Base-by-base conservation (phyloP, 2,888 invertebrate species). In the Actias luna region DNA sequence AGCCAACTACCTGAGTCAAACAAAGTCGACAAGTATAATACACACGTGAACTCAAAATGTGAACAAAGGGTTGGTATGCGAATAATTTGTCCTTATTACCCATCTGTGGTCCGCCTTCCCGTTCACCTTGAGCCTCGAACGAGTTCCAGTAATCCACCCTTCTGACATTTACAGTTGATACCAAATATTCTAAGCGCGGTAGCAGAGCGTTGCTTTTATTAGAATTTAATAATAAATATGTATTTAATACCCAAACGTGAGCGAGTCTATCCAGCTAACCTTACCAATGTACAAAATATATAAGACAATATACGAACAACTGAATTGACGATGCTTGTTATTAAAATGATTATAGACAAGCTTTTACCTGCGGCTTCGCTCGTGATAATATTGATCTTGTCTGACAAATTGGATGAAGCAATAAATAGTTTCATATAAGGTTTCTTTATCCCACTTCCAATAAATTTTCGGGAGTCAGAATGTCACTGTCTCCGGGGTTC, bases 51-150 rank as follows among this genome's bases (percentile, higher is more conserved):
- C 85, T 81, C 83, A 77, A 79, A 79, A 84, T 77, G 80, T 84
- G 84, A 86, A 88, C 88, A 88, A 88, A 89, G 85, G 85, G 82
- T 70, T 77, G 84, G 86, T 80, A 89, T 87, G 85, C 85, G 85
- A 87, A 88, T 87, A 86, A 87, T 88, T 85, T 82, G 85, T 87
- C 77, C 82, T 80, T 87, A 85, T 83, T 85, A 85, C 81, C n/a
- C 82, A 84, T 84, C 84, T 81, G 78, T 76, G 80, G 80, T 78
- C 70, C 77, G 75, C 80, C 71, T 76, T 76, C 80, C 72, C 71
- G 88, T 85, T 89, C 84, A 87, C 89, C 89, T 92, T 89, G 89
- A 77, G 79, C 77, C 76, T 73, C 78, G 83, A 84, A 84, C 87
- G 83, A 80, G 88, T 88, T 86, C 79, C 82, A 80, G 77, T 79